Conservation (phyloP, 1,140 invertebrate genomes). For the Elymnias hypermnestra region DNA sequence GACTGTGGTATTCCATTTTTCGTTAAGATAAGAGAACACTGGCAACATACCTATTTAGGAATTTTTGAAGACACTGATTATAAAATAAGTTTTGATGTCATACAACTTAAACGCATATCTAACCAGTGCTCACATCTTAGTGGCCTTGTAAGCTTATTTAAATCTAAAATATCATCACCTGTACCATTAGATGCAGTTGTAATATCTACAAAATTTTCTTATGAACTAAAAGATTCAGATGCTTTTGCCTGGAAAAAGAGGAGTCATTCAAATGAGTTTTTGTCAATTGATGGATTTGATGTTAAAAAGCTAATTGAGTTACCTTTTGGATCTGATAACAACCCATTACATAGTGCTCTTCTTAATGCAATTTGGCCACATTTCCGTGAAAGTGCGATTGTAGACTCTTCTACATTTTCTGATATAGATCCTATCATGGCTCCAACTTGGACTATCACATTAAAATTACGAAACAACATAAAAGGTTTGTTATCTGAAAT, state of each 20-base stretch:
- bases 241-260: conserved; percentile 79
- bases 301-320: conserved; percentile 77
- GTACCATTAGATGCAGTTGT: conserved; percentile 80
- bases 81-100: conserved; percentile 90
- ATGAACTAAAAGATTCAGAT: conserved; percentile 82
- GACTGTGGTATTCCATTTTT: conserved; percentile 90
- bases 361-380: conserved; percentile 92
- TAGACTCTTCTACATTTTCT: conserved; percentile 91
- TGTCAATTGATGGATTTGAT: conserved; percentile 79
- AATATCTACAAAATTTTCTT: conserved; percentile 90
- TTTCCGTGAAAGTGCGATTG: conserved; percentile 89
- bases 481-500: conserved; percentile 82
- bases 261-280: conserved; percentile 84
- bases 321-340: conserved; percentile 89
- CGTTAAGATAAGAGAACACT: conserved; percentile 88
- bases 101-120: conserved; percentile 90
- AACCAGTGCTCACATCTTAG: conserved; percentile 88
- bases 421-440: conserved; percentile 93
- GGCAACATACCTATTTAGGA: conserved; percentile 89
- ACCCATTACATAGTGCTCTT: conserved; percentile 87
- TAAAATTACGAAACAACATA: conserved; percentile 78
- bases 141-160: conserved; percentile 86
- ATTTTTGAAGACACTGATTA: conserved; percentile 84
- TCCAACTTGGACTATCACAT: conserved; percentile 84
- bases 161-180: conserved; percentile 84